Conservation (phyloP, 2,888 invertebrate genomes). For the Agonopterix alstromeriana region DNA sequence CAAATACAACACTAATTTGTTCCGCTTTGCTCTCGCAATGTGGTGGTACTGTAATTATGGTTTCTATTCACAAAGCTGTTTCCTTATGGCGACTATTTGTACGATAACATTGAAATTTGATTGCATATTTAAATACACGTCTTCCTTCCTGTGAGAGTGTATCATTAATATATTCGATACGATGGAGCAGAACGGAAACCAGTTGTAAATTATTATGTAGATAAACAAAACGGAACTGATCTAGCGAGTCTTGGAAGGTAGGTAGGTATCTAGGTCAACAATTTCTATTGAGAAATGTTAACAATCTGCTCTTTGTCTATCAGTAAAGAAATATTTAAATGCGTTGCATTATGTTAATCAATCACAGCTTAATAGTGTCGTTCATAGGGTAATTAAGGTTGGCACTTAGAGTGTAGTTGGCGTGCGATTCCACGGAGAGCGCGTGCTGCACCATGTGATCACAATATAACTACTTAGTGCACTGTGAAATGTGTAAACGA, state of each 20-base stretch:
- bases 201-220: background rate
- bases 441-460: slow-evolving; percentile 36
- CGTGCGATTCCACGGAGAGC: slow-evolving; percentile 18
- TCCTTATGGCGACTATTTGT: slow-evolving; percentile 8
- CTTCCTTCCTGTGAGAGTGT: background rate
- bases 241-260: background rate
- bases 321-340: background rate
- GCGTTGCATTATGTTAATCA: slow-evolving; percentile 16
- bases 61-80: slow-evolving; percentile 5
- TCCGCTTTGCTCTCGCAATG: slow-evolving; percentile 26
- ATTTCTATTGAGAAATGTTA: no score
- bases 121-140: background rate
- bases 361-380: slow-evolving; percentile 18
- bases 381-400: slow-evolving; percentile 28
- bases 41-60: slow-evolving; percentile 3
- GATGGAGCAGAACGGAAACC: no score
- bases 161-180: no score
- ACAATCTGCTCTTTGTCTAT: no score
- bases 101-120: background rate
- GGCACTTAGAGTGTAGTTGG: slow-evolving; percentile 26
- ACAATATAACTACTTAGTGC: background rate
- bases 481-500: no score
- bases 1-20: slow-evolving; percentile 22
- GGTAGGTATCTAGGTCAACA: background rate
- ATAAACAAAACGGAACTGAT: background rate